Evolutionary conservation across 2,113 vertebrate genomes (phyloP).

Genomic region (Leptobrachium ailaonicum): DNA sequence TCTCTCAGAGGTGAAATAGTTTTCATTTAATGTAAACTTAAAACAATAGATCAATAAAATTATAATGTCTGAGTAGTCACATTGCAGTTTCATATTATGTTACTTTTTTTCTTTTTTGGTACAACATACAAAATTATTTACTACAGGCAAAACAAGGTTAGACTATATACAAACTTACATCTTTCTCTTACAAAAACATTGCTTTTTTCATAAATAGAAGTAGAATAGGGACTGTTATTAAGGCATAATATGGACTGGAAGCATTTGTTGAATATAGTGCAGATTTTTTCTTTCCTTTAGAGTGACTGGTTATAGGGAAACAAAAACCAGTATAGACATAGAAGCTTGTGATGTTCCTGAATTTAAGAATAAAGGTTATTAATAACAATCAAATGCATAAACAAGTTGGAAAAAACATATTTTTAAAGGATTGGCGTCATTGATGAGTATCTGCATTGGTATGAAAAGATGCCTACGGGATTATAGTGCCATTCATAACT

Average conservation of each 20-base stretch:
- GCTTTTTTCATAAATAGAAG: constrained; percentile 76
- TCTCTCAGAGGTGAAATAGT: not conserved
- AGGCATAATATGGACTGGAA: constrained; percentile 65
- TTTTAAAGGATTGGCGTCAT: no score
- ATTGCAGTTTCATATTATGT: not conserved
- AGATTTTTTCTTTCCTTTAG: constrained; percentile 20
- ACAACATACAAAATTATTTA: constrained; percentile 53
- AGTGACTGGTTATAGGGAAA: not conserved
- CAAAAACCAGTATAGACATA: no score
- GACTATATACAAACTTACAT: constrained; percentile 74
- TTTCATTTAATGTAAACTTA: constrained; percentile 8
- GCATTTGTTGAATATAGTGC: constrained; percentile 16
- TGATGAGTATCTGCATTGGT: no score
- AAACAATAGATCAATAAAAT: constrained; percentile 21
- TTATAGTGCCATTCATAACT: no score
- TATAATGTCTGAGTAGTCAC: not conserved
- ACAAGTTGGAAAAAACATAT: no score
- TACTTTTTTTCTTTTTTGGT: constrained; percentile 6
- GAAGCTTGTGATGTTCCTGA: no score
- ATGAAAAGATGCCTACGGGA: no score
- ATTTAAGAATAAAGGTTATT: no score
- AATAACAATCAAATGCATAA: no score
- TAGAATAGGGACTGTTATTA: constrained; percentile 63
- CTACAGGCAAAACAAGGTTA: constrained; percentile 67
- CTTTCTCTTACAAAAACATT: constrained; percentile 60